Evolutionary conservation across 2,888 invertebrate genomes (phyloP).

Genomic region (Tinea pellionella): DNA sequence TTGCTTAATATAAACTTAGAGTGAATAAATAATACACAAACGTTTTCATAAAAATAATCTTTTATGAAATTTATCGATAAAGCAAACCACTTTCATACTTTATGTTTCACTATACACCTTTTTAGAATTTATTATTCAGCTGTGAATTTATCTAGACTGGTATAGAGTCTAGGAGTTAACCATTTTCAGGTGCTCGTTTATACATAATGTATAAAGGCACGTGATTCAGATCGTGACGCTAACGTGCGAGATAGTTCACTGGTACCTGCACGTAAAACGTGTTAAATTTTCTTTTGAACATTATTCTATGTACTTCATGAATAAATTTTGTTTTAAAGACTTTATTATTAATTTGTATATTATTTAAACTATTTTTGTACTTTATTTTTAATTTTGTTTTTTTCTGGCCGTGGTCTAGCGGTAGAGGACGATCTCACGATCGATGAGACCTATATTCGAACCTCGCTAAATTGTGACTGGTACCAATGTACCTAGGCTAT

Average conservation of each 20-base stretch:
- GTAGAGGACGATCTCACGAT: no score
- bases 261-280: background rate
- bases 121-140: conserved; percentile 7
- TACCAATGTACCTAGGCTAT: no score
- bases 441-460: no score
- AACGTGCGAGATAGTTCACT: conserved; percentile 5
- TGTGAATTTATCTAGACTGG: conserved; percentile 7
- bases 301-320: background rate
- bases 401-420: no score
- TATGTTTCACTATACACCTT: conserved; percentile 1
- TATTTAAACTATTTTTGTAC: no score
- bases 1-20: no score
- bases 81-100: background rate
- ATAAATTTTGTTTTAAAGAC: background rate
- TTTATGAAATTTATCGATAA: background rate
- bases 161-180: background rate
- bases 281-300: background rate
- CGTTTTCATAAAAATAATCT: no score
- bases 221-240: background rate
- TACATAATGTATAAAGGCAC: conserved; percentile 36
- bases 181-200: conserved; percentile 22
- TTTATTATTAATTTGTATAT: no score
- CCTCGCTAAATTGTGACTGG: no score
- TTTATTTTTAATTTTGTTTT: no score
- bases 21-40: no score